Evolutionary conservation across 2,797 vertebrate genomes (phyloP), one percentile per base, ranked within the genome.

Genomic region (Ibycter americanus): DNA sequence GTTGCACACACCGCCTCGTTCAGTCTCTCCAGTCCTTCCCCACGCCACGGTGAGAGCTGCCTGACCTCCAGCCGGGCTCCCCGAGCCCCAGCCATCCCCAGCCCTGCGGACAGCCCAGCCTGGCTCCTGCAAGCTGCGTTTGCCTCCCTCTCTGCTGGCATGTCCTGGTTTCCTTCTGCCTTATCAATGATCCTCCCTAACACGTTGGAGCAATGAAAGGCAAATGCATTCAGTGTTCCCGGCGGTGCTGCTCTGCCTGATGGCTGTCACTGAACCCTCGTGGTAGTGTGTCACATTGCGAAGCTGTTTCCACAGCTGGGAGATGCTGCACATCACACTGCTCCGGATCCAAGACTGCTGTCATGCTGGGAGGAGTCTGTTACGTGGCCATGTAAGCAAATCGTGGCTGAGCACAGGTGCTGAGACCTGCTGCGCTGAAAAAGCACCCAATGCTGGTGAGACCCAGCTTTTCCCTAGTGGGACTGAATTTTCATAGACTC

Each of bases 221-320:
- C 56, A 51, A 16, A 44, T 9, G 34, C 8, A 1, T 29, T 42
- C 16, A 1, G 44, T 26, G 68, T 87, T 86, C 32, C n/a, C 38
- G 49, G 72, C 4, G 1, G 54, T 6, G 54, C 74, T 78, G 32
- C 42, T 32, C 46, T 22, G 32, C 73, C 47, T 23, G 19, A 2
- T 34, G 0, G 0, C 67, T 0, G 0, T 83, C 63, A 47, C 66
- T 4, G 0, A 44, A 3, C 25, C 42, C 34, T 58, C 4, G 1
- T 21, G 44, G 54, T 4, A 29, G 27, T 36, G n/a, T 52, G 77
- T 71, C 65, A 40, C 36, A 0, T 25, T 11, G 19, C 11, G 19
- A 32, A 61, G 86, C 77, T 80, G 71, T 59, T 94, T 49, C 81
- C 3, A 4, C 82, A 83, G 61, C 63, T 87, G 67, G n/a, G 84